These are phyloP conservation scores for Orussus abietinus DNA, from an alignment of 1,140 invertebrate genomes.

Conservation along the genomic window DNA sequence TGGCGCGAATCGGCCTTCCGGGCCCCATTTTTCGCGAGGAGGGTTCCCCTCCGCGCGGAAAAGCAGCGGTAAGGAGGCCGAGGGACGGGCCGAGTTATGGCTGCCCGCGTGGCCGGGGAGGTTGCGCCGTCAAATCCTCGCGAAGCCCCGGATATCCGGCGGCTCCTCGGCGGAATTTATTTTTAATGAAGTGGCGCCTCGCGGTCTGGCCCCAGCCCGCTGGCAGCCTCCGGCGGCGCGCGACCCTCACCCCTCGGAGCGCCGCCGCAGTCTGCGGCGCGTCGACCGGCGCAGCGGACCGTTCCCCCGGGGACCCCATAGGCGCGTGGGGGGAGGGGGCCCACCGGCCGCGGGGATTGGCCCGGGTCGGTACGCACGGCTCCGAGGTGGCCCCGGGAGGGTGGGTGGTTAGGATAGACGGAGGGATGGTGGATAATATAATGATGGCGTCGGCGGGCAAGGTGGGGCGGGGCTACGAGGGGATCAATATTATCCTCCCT, in stretches of 20 bases:
- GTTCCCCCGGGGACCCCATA: no score
- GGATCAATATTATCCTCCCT: slow-evolving; percentile 55
- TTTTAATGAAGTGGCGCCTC: slow-evolving; percentile 47
- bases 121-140: slow-evolving; percentile 32
- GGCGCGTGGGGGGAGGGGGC: no score
- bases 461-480: slow-evolving; percentile 53
- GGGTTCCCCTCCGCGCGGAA: no score
- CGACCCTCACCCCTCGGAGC: not conserved
- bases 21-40: no score
- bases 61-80: not conserved
- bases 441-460: slow-evolving; percentile 53
- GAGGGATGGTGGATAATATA: slow-evolving; percentile 56
- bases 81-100: slow-evolving; percentile 43
- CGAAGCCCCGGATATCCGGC: slow-evolving; percentile 42
- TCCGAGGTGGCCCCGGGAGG: no score
- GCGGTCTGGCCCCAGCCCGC: not conserved
- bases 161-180: slow-evolving; percentile 45
- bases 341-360: no score
- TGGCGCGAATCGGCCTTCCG: no score
- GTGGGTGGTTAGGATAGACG: slow-evolving; percentile 38
- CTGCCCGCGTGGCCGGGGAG: slow-evolving; percentile 20
- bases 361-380: not conserved
- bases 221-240: not conserved
- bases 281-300: no score
- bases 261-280: no score